These are phyloP conservation scores for Eumaeus atala DNA, from an alignment of 1,140 invertebrate species.

Conservation along the genomic window DNA sequence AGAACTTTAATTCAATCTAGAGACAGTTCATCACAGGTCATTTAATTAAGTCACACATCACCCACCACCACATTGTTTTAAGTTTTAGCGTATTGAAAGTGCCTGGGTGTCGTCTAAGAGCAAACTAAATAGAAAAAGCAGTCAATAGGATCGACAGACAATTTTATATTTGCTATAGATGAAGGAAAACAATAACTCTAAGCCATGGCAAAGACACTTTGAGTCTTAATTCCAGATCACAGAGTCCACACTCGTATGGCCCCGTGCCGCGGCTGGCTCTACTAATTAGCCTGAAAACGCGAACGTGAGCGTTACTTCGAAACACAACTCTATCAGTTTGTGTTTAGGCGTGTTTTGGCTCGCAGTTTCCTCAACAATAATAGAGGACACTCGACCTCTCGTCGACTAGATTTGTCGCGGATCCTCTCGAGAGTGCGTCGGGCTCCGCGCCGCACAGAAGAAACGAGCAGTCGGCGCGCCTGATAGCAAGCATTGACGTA, in stretches of 20 bases:
- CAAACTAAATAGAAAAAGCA: background rate
- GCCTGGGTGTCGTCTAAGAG: no score
- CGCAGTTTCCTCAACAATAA: conserved; percentile 38
- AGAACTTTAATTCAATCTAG: no score
- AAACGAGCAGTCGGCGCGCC: background rate
- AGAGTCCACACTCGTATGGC: conserved; percentile 35
- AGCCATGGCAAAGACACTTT: conserved; percentile 18
- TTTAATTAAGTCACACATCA: no score
- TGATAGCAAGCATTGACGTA: no score
- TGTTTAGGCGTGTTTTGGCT: conserved; percentile 29
- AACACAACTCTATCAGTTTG: conserved; percentile 33
- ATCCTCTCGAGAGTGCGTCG: conserved; percentile 24
- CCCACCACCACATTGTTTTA: no score
- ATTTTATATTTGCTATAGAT: conserved; percentile 19
- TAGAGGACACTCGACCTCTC: conserved; percentile 62
- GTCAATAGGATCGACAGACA: no score
- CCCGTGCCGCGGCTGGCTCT: conserved; percentile 32
- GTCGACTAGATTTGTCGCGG: conserved; percentile 48
- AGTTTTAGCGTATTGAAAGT: no score
- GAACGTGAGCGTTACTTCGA: conserved; percentile 37
- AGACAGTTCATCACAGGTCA: no score
- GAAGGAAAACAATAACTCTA: conserved; percentile 34
- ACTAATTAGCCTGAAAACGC: conserved; percentile 69
- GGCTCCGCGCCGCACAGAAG: background rate
- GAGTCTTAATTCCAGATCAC: conserved; percentile 21